Base-by-base conservation (phyloP, 2,797 vertebrate species). In the Chromis chromis region DNA sequence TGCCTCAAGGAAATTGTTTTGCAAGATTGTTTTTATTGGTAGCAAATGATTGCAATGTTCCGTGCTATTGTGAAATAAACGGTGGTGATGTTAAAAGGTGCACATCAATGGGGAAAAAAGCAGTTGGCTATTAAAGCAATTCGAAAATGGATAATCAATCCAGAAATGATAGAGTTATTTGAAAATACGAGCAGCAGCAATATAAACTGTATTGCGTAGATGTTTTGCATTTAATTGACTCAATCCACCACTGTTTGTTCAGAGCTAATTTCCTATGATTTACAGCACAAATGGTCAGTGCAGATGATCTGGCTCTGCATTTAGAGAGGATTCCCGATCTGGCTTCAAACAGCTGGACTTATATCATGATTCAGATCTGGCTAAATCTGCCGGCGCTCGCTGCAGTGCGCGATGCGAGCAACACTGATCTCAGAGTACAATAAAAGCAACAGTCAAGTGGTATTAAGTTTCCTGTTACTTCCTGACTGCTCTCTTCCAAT, bases 321-420 rank as follows among this genome's bases (percentile, higher is more conserved):
- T n/a, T 57, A 65, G 13, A 70, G 57, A 48, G 61, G 59, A 57
- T 70, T 76, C 25, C 56, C 66, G 44, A 8, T 66, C 63, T 65
- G 61, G 70, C 76, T 79, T 80, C 70, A 70, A 77, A 81, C 59
- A 79, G 57, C 73, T 59, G 48, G 8, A 25, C 69, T 67, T 28
- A 21, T 82, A 66, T 62, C 65, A 19, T 4, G 48, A 62, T 76
- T 71, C 39, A 56, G 27, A 82, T 60, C 55, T 2, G n/a, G 12
- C 48, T 53, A 53, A 74, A 79, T 77, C 72, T 73, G 54, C 61
- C 14, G 63, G 2, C 36, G 40, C 54, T 65, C 19, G 2, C 21
- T 42, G 56, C 36, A 12, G 24, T n/a, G 50, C 62, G 66, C 27
- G 48, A 53, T 55, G 31, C 22, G 48, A 28, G 50, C n/a, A 49